Percentiles rank a stretch among this genome's conserved stretches.
Evolutionary conservation across 1,140 invertebrate genomes (phyloP).

Genomic region (Pomphorhynchus laevis): DNA sequence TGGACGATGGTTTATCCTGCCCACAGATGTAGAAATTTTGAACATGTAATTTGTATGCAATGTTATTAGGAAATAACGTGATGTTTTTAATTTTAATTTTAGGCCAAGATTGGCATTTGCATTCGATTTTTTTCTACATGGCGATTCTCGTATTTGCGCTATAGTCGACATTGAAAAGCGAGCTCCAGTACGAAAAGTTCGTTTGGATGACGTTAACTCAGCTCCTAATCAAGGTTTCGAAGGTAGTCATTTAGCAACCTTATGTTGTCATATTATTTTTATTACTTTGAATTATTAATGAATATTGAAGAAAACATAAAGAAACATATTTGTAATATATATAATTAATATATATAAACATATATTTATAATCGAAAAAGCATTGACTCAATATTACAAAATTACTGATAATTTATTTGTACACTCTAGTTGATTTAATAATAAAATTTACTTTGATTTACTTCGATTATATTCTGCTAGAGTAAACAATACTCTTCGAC

Average conservation of each 20-base stretch:
- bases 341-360: too few relatives aligned
- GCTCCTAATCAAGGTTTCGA: conserved; percentile 24
- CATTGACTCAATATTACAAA: too few relatives aligned
- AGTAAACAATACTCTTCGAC: too few relatives aligned
- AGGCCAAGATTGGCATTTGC: background rate
- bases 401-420: too few relatives aligned
- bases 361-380: too few relatives aligned
- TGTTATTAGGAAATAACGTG: conserved; percentile 1
- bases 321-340: too few relatives aligned
- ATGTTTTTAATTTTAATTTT: background rate
- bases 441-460: too few relatives aligned
- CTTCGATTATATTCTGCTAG: too few relatives aligned
- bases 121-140: conserved; percentile 86
- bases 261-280: too few relatives aligned
- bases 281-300: too few relatives aligned
- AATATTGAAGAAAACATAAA: too few relatives aligned
- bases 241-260: background rate
- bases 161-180: conserved; percentile 73
- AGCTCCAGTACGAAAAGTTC: conserved; percentile 45
- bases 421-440: too few relatives aligned
- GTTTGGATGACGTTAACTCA: conserved; percentile 34
- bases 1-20: conserved; percentile 87
- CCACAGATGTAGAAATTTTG: conserved; percentile 32
- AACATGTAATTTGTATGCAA: conserved; percentile 12
- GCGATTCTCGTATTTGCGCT: conserved; percentile 76